These are phyloP conservation scores for Corvus moneduloides DNA, from an alignment of 2,113 vertebrate species.

Conservation along the genomic window DNA sequence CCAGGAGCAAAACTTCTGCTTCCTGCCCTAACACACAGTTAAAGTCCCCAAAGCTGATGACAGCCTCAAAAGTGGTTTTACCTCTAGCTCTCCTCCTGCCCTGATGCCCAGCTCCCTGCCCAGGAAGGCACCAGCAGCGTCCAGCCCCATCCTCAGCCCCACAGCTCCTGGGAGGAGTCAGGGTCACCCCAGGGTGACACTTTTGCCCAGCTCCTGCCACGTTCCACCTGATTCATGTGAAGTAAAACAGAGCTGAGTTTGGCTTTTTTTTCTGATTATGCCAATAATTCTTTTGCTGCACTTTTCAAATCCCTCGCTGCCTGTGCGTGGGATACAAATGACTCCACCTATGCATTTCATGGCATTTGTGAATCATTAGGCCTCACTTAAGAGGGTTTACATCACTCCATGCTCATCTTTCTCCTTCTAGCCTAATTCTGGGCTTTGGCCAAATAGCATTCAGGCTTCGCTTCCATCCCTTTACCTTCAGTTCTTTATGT, in stretches of 20 bases:
- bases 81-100: background rate
- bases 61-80: background rate
- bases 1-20: background rate
- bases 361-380: conserved; percentile 39
- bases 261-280: background rate
- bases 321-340: background rate
- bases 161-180: background rate
- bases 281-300: background rate
- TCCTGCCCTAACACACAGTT: background rate
- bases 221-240: background rate
- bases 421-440: background rate
- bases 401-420: background rate
- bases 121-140: background rate
- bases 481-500: background rate
- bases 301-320: background rate
- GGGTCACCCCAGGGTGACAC: background rate
- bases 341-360: background rate
- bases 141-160: background rate
- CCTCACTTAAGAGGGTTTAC: conserved; percentile 6
- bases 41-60: background rate
- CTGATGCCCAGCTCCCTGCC: background rate
- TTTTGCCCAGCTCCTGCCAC: background rate
- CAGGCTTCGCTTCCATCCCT: background rate
- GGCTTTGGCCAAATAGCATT: conserved; percentile 16
- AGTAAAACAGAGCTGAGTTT: background rate